phyloP scores from a whole-genome alignment of 2,888 invertebrate genomes.

The Hipparchia semele region DNA sequence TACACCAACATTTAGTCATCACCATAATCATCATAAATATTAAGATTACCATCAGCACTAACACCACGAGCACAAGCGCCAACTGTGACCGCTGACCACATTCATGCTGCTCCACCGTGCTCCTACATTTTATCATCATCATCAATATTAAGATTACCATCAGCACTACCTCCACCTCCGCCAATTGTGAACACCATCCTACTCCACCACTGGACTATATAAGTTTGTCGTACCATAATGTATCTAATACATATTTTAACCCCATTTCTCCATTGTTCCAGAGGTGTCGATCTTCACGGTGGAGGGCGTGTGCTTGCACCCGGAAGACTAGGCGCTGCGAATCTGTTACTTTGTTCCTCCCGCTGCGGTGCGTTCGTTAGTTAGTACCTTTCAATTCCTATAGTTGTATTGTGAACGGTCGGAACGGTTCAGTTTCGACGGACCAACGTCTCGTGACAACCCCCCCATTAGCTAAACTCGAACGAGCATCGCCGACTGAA shows the following conservation, averaged over 20 bases:
- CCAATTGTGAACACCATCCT: no score
- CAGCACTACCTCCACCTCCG: no score
- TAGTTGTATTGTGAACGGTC: constrained; percentile 58
- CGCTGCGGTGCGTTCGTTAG: constrained; percentile 48
- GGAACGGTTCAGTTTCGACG: constrained; percentile 64
- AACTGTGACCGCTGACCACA: no score
- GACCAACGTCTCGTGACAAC: constrained; percentile 72
- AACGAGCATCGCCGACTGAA: constrained; percentile 18
- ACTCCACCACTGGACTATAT: no score
- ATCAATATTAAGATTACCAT: no score
- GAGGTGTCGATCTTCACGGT: constrained; percentile 98
- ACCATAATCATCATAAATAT: no score
- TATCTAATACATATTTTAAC: neutral
- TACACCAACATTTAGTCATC: no score
- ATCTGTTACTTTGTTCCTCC: constrained; percentile 50
- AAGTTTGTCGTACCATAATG: no score
- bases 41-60: no score
- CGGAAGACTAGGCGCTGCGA: constrained; percentile 80
- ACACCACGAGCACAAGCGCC: no score
- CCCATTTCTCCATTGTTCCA: constrained; percentile 78
- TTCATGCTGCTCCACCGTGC: no score
- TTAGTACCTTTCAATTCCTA: constrained; percentile 71
- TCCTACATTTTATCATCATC: no score
- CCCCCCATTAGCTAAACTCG: constrained; percentile 51
- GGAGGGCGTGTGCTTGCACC: constrained; percentile 93